Evolutionary conservation across 1,140 invertebrate species (phyloP).

Genomic region (Panagrolaimus sp.): DNA sequence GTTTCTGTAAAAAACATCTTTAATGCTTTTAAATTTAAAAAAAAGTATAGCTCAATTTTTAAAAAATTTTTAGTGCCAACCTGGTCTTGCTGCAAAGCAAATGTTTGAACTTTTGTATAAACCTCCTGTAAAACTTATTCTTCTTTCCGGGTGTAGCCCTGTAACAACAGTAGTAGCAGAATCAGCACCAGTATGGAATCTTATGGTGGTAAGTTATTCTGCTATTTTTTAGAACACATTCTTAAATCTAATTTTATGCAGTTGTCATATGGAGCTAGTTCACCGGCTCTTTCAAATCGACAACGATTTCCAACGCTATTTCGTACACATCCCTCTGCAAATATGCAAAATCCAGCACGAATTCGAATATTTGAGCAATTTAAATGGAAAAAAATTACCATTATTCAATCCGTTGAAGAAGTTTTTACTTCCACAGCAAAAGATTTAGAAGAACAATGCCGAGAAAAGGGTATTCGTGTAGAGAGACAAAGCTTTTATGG

Average conservation of each 20-base stretch:
- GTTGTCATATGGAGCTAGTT: constrained; percentile 95
- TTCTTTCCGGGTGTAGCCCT: constrained; percentile 86
- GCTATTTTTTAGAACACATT: not conserved
- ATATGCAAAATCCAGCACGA: constrained; percentile 91
- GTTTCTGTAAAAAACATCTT: no score
- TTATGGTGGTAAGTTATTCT: constrained; percentile 76
- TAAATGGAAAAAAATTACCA: constrained; percentile 90
- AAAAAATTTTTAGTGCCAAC: constrained; percentile 78
- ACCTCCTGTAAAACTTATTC: constrained; percentile 85
- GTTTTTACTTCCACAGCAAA: constrained; percentile 99
- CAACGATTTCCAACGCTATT: constrained; percentile 94
- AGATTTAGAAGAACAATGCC: constrained; percentile 87
- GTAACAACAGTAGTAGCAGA: constrained; percentile 99
- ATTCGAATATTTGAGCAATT: constrained; percentile 83
- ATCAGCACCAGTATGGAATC: constrained; percentile 99
- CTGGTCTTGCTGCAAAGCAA: constrained; percentile 88
- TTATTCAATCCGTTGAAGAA: constrained; percentile 95
- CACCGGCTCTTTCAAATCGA: constrained; percentile 92
- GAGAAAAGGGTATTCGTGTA: constrained; percentile 81
- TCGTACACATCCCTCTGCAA: constrained; percentile 95
- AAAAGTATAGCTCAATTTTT: no score
- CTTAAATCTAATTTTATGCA: constrained; percentile 60
- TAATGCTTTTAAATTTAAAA: no score
- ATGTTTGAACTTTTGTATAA: constrained; percentile 98
- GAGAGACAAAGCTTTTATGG: constrained; percentile 92